These are phyloP conservation scores for Vidua chalybeata DNA, from an alignment of 2,113 vertebrate species.

Conservation along the genomic window DNA sequence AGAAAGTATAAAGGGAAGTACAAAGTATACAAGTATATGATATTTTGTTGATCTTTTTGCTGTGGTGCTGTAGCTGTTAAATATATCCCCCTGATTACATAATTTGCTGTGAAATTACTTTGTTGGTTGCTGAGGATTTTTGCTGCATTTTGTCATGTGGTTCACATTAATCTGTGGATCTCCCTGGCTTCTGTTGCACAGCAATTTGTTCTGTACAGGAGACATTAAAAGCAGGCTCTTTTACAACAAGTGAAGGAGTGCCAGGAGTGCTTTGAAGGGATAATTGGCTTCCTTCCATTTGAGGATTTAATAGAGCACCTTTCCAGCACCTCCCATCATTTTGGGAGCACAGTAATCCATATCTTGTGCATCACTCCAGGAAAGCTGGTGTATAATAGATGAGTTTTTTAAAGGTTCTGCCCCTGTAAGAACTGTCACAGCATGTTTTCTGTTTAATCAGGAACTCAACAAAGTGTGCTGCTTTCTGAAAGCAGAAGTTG, in stretches of 20 bases:
- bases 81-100: background rate
- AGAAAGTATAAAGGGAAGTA: background rate
- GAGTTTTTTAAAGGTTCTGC: background rate
- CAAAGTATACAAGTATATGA: background rate
- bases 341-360: constrained; percentile 19
- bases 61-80: background rate
- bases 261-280: background rate
- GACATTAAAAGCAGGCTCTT: background rate
- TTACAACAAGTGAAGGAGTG: background rate
- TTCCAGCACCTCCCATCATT: background rate
- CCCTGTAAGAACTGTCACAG: background rate
- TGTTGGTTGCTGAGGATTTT: background rate
- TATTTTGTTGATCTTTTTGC: background rate
- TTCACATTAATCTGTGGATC: constrained; percentile 21
- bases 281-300: constrained; percentile 38
- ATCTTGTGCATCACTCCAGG: background rate
- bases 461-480: background rate
- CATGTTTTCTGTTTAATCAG: background rate
- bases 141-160: background rate
- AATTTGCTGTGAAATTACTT: constrained; percentile 15
- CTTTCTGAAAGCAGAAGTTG: background rate
- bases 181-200: background rate
- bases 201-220: background rate
- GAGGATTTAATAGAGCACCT: constrained; percentile 18
- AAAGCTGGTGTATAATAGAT: background rate